Evolutionary conservation across 1,140 invertebrate genomes (phyloP).

Genomic region (Drosophila triauraria): DNA sequence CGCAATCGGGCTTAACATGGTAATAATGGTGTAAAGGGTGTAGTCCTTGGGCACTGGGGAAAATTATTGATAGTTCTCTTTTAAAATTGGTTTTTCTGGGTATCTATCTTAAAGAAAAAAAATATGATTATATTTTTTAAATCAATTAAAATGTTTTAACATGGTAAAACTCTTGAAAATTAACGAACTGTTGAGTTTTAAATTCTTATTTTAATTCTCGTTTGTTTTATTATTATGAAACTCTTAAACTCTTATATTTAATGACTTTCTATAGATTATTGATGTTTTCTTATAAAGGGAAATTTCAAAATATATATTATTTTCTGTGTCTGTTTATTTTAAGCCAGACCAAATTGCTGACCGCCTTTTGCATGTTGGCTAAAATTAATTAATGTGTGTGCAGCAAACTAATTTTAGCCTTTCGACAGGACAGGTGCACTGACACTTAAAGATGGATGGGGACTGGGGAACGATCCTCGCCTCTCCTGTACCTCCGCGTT

Average conservation of each 20-base stretch:
- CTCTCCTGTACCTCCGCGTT: neutral
- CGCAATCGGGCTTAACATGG: conserved; percentile 16
- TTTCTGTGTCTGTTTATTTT: conserved; percentile 15
- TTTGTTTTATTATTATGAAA: neutral
- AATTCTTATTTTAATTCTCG: too few species aligned
- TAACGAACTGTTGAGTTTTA: too few species aligned
- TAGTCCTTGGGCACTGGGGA: neutral
- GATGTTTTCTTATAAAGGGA: neutral
- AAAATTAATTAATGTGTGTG: conserved; percentile 35
- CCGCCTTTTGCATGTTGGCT: conserved; percentile 63
- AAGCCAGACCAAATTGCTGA: conserved; percentile 26
- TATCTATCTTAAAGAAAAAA: too few species aligned
- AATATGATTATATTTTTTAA: neutral
- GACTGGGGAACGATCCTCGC: neutral
- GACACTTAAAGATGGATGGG: conserved; percentile 34
- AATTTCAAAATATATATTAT: neutral
- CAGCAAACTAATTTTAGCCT: conserved; percentile 27
- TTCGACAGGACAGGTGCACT: conserved; percentile 38
- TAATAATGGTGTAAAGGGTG: neutral
- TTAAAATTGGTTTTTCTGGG: neutral
- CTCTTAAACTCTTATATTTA: neutral
- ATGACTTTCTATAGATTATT: neutral
- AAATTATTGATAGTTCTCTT: neutral
- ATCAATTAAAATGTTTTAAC: neutral
- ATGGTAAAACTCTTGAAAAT: too few species aligned